These are phyloP conservation scores for Mactromeris polynyma DNA, from an alignment of 2,888 invertebrate genomes.

Conservation along the genomic window DNA sequence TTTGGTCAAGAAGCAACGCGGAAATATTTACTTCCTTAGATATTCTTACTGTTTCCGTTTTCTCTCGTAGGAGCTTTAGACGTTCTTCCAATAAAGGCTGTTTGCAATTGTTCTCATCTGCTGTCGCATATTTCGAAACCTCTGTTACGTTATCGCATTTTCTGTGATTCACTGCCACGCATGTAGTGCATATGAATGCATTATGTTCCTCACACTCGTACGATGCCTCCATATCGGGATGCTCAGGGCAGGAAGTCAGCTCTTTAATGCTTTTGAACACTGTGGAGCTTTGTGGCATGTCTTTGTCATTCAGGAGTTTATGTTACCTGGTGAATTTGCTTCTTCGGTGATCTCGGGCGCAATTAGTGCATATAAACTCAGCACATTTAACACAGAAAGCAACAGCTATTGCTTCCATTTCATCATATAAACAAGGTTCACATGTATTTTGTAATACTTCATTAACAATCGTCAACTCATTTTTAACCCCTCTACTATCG, in stretches of 20 bases:
- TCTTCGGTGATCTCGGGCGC: conserved; percentile 40
- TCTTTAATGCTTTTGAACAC: conserved; percentile 17
- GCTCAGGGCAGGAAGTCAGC: conserved; percentile 7
- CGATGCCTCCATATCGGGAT: conserved; percentile 22
- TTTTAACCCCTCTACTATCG: too few species aligned
- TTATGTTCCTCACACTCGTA: conserved; percentile 20
- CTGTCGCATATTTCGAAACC: neutral
- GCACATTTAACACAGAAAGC: conserved; percentile 46
- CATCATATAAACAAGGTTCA: conserved; percentile 45
- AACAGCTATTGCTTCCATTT: neutral
- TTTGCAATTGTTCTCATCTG: neutral
- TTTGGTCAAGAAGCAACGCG: neutral
- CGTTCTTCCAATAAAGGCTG: neutral
- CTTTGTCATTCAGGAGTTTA: conserved; percentile 15
- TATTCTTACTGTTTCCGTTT: neutral
- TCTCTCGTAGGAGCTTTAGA: neutral
- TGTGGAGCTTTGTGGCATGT: conserved; percentile 26
- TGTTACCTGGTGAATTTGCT: conserved; percentile 45
- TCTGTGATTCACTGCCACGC: conserved; percentile 28
- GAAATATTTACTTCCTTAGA: conserved; percentile 1
- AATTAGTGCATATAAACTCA: conserved; percentile 45
- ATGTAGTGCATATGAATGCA: conserved; percentile 26
- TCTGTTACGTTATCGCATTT: conserved; percentile 30
- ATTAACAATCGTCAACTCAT: too few species aligned
- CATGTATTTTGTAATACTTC: neutral